Percentiles rank a stretch among this genome's conserved stretches.
These are phyloP conservation scores for Ametastegia equiseti DNA, from an alignment of 2,888 invertebrate species.

Conservation along the genomic window DNA sequence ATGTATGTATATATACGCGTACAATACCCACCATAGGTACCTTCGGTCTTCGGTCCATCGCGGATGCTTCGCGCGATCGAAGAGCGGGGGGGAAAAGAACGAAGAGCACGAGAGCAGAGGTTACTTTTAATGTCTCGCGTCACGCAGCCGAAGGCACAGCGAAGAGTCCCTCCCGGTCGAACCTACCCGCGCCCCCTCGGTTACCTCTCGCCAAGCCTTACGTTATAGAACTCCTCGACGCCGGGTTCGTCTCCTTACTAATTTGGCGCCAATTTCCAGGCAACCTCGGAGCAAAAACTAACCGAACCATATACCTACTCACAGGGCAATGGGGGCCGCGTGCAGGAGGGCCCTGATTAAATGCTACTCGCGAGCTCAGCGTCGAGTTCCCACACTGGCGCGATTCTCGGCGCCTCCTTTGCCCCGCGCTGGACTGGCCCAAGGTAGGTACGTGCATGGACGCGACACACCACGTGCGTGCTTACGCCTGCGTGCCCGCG, in stretches of 20 bases:
- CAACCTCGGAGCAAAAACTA: conserved; percentile 75
- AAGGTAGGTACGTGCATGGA: conserved; percentile 30
- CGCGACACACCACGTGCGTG: conserved; percentile 48
- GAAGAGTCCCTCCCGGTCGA: conserved; percentile 68
- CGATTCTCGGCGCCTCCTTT: conserved; percentile 48
- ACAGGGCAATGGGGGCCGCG: conserved; percentile 55
- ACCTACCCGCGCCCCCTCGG: conserved; percentile 54
- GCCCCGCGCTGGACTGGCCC: conserved; percentile 36
- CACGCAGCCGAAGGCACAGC: conserved; percentile 70
- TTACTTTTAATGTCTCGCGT: conserved; percentile 74
- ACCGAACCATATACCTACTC: conserved; percentile 73
- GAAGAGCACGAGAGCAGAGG: conserved; percentile 58
- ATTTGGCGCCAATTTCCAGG: conserved; percentile 76
- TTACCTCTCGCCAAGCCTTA: conserved; percentile 26
- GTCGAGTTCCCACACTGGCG: conserved; percentile 62
- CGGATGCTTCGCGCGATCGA: conserved; percentile 49
- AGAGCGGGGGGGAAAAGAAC: conserved; percentile 56
- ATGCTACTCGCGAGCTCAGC: conserved; percentile 71
- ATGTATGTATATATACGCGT: background rate
- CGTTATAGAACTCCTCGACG: background rate
- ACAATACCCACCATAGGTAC: conserved; percentile 25
- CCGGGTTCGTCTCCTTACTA: conserved; percentile 70
- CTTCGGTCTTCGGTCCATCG: conserved; percentile 26
- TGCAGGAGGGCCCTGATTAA: conserved; percentile 71
- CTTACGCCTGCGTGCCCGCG: conserved; percentile 34